Base-by-base conservation (phyloP, 2,888 invertebrate species). In the Belgica antarctica region DNA sequence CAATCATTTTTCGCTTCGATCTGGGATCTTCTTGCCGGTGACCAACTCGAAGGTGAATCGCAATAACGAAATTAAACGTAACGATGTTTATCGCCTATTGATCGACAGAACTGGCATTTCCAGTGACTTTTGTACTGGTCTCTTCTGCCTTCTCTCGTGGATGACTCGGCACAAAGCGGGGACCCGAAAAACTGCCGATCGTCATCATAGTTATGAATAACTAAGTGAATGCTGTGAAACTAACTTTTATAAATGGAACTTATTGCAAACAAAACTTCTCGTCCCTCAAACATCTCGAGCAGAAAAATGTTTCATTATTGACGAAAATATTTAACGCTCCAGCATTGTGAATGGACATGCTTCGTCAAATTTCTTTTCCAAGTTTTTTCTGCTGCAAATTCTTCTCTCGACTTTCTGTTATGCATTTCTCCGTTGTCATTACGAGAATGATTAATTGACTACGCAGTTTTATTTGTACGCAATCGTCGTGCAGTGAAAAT, bases 1-100 rank as follows among this genome's bases (percentile, higher is more conserved):
- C 65, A 66, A 66, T 66, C 65, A 66, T 66, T 47, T 47, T 47
- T 66, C 47, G 46, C n/a, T 8, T 41, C 41, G 52, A 52, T 24
- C 52, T n/a, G n/a, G n/a, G n/a, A n/a, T n/a, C n/a, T n/a, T n/a
- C 4, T 52, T 17, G 24, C 19, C 19, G 22, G 19, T 52, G 52
- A 52, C 52, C 52, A 52, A 22, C 22, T 22, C 52, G 52, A 52
- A 52, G 24, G 24, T 22, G 4, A 47, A 28, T 47, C 47, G n/a
- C n/a, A 46, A 66, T 66, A 66, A 66, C 47, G 47, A 66, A 66
- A 66, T 66, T 66, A 66, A 66, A 66, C 65, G 65, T 66, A 66
- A 66, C 65, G 65, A 66, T 46, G 47, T 66, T 66, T 46, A 66
- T 66, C 47, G 65, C 10, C 41, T 47, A 25, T 10, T 59, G 61